Evolutionary conservation across 2,797 vertebrate genomes (phyloP), one percentile per base, ranked within the genome.

Genomic region (Trichosurus vulpecula): DNA sequence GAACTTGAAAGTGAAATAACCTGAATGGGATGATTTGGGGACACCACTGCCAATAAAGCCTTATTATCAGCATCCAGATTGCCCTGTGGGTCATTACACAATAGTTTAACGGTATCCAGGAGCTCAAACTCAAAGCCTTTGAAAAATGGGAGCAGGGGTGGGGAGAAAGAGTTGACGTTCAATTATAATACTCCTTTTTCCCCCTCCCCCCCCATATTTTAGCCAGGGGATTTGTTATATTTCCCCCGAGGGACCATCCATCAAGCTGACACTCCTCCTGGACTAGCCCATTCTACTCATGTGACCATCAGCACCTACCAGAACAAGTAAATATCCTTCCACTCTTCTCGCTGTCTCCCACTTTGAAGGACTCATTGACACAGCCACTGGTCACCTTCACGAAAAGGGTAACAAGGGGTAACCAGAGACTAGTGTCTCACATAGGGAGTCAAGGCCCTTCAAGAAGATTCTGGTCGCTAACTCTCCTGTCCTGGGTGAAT

Each of bases 261-360:
- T 97, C 99, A 99, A 96, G 99, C 99, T 29, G 99, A 99, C 95
- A 99, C 99, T 30, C 99, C 99, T 47, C 96, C 97, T 5, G 99
- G 99, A 30, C 98, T 98, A 94, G 97, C 98, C 29, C 98, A 99
- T 97, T 99, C 99, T 41, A 99, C 99, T 57, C 99, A 99, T 0
- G 97, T 99, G 98, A 99, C 99, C 92, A 99, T 99, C 98, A 99
- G 99, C 98, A 99, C 99, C 96, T 99, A 99, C 98, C 99, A 99
- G 98, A 99, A 99, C 98, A 99, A 98, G 99, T 99, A 99, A 96
- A 98, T 91, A 0, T n/a, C 52, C 8, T 93, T 90, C 9, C 47
- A 89, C 35, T 52, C 25, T 2, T 16, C 74, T 4, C 3, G 0
- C 31, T 90, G 0, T 0, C 0, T 13, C 31, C 52, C 3, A 2